Evolutionary conservation across 2,113 vertebrate genomes (phyloP), one percentile per base, ranked within the genome.

Genomic region (Puffinus mauretanicus): DNA sequence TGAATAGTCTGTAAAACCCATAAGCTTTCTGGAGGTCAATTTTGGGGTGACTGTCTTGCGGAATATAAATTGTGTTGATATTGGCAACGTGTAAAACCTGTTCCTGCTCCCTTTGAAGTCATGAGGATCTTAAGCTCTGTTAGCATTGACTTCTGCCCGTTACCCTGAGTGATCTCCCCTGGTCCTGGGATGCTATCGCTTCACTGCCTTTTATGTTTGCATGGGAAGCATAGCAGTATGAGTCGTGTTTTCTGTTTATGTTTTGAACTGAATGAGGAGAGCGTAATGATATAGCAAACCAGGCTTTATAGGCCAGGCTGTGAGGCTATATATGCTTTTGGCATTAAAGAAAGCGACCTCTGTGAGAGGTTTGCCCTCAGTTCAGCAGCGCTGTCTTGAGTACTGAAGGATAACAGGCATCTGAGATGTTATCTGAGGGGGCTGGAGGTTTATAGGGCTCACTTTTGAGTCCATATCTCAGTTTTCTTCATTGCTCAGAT

Each of bases 181-280:
- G 72, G 16, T 25, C 18, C 40, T 1, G 73, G 42, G 52, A 3
- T 16, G 88, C 75, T 47, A 2, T 6, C 0, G 0, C 76, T 25
- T 46, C 29, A 1, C 57, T 32, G 9, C 40, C 49, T 38, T 1
- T 10, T 6, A 0, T 2, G 52, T 30, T 13, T 19, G 79, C 54
- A 0, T 4, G 82, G 71, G 30, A 44, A 44, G 14, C 2, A 0
- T 1, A 17, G 54, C 69, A 36, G 57, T 2, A 6, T 0, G 4
- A n/a, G 34, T 1, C 0, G 0, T 10, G 21, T 12, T 32, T 52
- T 75, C 32, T 52, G 1, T 2, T 7, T 5, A 2, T 24, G 49
- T 2, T 57, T 24, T 8, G 10, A 22, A 11, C 11, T 44, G 30
- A 21, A 10, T 0, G n/a, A 60, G 27, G 32, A 57, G 57, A 73